phyloP scores from a whole-genome alignment of 2,888 invertebrate species.

The Agriopis marginaria region DNA sequence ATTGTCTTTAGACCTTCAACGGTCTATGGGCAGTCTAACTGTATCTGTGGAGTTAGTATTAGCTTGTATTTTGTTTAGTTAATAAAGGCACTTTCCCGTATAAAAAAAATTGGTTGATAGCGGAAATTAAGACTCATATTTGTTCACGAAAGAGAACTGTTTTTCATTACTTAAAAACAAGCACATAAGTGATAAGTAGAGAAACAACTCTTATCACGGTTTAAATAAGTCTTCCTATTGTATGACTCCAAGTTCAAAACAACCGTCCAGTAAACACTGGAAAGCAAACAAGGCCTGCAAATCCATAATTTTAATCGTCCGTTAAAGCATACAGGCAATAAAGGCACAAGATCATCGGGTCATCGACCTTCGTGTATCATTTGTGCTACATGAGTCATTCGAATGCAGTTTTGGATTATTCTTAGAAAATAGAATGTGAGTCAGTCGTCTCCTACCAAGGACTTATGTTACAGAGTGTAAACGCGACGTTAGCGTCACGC shows the following conservation, averaged over 20 bases:
- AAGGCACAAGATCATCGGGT: conserved; percentile 70
- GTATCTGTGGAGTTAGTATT: too few relatives aligned
- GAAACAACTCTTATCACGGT: conserved; percentile 20
- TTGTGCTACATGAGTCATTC: conserved; percentile 71
- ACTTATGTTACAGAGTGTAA: conserved; percentile 53
- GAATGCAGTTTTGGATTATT: conserved; percentile 82
- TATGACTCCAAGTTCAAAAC: conserved; percentile 17
- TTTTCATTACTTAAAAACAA: background rate
- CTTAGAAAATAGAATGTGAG: conserved; percentile 81
- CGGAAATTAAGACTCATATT: too few relatives aligned
- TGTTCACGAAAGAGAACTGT: background rate
- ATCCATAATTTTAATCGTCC: conserved; percentile 42
- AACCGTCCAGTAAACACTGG: conserved; percentile 32
- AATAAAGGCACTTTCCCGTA: too few relatives aligned
- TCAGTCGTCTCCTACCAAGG: conserved; percentile 76
- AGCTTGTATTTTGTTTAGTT: too few relatives aligned
- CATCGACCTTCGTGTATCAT: conserved; percentile 67
- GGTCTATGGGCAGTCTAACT: too few relatives aligned
- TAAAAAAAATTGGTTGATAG: too few relatives aligned
- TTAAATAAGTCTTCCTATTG: conserved; percentile 20
- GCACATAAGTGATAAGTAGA: background rate
- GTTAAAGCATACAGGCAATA: conserved; percentile 45
- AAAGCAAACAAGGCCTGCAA: conserved; percentile 42
- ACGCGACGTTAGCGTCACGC: conserved; percentile 48
- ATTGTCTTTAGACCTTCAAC: too few relatives aligned